These are phyloP conservation scores for Sycon ciliatum DNA, from an alignment of 37 sponge, comb jelly and placozoan species.

Conservation along the genomic window DNA sequence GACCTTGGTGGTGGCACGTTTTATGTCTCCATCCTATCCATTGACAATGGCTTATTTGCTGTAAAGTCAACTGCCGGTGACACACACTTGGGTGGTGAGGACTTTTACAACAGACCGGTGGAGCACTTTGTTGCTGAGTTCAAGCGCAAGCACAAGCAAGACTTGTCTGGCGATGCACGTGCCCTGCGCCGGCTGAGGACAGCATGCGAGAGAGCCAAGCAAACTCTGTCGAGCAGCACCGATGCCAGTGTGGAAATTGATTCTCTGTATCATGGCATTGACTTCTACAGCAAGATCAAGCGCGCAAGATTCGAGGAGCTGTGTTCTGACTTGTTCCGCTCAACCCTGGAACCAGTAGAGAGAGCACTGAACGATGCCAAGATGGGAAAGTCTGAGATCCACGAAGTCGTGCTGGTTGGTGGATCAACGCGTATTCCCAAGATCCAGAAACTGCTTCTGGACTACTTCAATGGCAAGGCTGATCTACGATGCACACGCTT, in stretches of 20 bases:
- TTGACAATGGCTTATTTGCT: constrained; percentile 81
- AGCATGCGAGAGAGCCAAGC: constrained; percentile 83
- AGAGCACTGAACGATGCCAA: no score
- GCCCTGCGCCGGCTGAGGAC: constrained; percentile 81
- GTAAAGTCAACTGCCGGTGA: constrained; percentile 87
- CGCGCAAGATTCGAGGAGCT: constrained; percentile 91
- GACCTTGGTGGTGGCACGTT: no score
- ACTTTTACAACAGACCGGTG: no score
- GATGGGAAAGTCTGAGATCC: constrained; percentile 61
- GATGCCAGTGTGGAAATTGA: no score
- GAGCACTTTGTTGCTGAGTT: no score
- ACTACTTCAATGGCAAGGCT: constrained; percentile 95
- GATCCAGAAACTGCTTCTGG: constrained; percentile 80
- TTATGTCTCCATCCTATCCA: constrained; percentile 80
- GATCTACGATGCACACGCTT: no score
- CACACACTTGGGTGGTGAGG: no score
- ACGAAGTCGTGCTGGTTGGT: constrained; percentile 86
- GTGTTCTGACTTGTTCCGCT: constrained; percentile 70
- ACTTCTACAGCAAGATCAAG: constrained; percentile 84
- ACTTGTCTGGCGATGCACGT: constrained; percentile 63
- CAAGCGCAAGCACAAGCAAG: no score
- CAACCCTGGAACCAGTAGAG: no score
- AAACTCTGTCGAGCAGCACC: constrained; percentile 75
- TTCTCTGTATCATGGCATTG: constrained; percentile 76
- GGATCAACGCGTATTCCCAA: constrained; percentile 91